A percentile compares a stretch with the other conserved stretches of the same genome.
Evolutionary conservation across 2,797 vertebrate species (phyloP).

Genomic region (Chaetophractus vellerosus): DNA sequence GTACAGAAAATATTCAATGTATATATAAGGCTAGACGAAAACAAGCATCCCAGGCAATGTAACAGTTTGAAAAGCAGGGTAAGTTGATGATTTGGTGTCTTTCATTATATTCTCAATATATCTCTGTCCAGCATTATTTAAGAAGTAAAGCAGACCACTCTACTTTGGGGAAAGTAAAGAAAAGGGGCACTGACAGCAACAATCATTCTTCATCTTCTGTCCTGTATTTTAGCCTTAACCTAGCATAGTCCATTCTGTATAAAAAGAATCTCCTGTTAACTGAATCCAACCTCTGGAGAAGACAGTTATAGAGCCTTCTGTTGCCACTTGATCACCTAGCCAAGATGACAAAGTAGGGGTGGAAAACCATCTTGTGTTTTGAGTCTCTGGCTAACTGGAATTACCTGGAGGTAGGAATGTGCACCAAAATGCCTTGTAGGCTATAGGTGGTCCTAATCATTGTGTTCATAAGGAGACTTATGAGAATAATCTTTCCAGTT

Average conservation of each 20-base stretch:
- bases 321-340: not conserved
- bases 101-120: not conserved
- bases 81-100: not conserved
- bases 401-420: not conserved
- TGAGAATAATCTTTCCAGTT: not conserved
- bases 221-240: not conserved
- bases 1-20: slow-evolving; percentile 4
- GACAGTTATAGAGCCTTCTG: not conserved
- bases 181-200: not conserved
- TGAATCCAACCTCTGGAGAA: not conserved
- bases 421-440: not conserved
- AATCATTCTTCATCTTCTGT: not conserved
- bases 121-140: not conserved
- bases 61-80: not conserved
- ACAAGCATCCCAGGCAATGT: not conserved
- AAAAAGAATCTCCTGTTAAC: not conserved
- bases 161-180: slow-evolving; percentile 33
- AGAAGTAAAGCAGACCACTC: not conserved
- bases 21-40: not conserved
- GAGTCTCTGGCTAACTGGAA: not conserved
- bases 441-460: not conserved
- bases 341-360: not conserved
- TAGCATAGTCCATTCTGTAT: not conserved
- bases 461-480: not conserved
- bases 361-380: not conserved